These are phyloP conservation scores for Dipus sagitta DNA, from an alignment of 2,797 vertebrate genomes.

Conservation along the genomic window DNA sequence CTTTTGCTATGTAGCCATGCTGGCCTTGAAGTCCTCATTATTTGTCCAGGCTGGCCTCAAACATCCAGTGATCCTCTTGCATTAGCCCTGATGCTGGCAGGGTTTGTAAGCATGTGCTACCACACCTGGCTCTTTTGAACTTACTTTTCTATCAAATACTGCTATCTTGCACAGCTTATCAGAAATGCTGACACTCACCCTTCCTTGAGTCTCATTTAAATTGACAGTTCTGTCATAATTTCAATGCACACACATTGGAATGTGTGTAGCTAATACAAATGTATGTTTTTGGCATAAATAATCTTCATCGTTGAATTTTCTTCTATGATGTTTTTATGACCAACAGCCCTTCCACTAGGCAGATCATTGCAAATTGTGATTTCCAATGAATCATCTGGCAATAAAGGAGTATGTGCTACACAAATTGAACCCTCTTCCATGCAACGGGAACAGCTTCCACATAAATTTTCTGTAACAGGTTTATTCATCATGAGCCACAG, in stretches of 20 bases:
- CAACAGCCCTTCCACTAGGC: slow-evolving; percentile 69
- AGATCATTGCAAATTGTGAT: slow-evolving; percentile 72
- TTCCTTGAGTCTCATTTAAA: slow-evolving; percentile 66
- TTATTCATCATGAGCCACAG: slow-evolving; percentile 81
- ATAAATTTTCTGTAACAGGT: slow-evolving; percentile 77
- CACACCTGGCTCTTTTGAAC: background rate
- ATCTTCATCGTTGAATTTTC: slow-evolving; percentile 72
- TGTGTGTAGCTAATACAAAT: slow-evolving; percentile 73
- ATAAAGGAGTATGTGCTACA: slow-evolving; percentile 75
- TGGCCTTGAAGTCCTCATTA: background rate
- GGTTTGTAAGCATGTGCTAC: background rate
- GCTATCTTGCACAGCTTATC: slow-evolving; percentile 19
- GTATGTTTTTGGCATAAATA: slow-evolving; percentile 80
- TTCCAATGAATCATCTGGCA: slow-evolving; percentile 81
- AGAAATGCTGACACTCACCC: slow-evolving; percentile 65
- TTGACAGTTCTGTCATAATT: slow-evolving; percentile 70
- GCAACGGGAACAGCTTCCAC: slow-evolving; percentile 70
- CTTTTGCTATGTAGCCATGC: background rate
- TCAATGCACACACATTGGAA: slow-evolving; percentile 63
- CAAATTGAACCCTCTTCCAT: slow-evolving; percentile 77
- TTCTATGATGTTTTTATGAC: slow-evolving; percentile 75
- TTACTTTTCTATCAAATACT: slow-evolving; percentile 44
- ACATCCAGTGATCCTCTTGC: background rate
- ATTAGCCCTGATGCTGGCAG: background rate
- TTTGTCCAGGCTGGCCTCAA: background rate